Percentiles rank a stretch among this genome's conserved stretches.
Conservation (phyloP, 1,140 invertebrate species). For the Drosophila paulistorum region DNA sequence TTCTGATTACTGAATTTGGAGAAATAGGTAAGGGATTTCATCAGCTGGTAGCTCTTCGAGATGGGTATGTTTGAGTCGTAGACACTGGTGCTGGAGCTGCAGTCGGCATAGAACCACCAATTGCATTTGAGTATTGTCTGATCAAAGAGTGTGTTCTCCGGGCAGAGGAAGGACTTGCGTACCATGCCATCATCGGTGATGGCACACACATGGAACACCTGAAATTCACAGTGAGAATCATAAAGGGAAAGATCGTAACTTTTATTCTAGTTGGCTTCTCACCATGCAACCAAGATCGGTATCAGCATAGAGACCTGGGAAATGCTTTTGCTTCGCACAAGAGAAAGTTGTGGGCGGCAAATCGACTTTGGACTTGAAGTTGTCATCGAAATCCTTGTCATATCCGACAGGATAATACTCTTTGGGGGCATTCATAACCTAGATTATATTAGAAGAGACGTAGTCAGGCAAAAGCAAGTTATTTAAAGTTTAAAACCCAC, state of each 20-base stretch:
- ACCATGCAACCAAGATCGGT: constrained; percentile 96
- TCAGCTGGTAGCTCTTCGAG: constrained; percentile 94
- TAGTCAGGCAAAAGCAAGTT: no score
- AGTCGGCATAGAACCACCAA: constrained; percentile 96
- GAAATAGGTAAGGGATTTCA: constrained; percentile 94
- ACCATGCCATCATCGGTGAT: constrained; percentile 94
- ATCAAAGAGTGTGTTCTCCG: constrained; percentile 94
- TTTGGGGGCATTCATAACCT: constrained; percentile 94
- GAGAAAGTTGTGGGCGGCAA: constrained; percentile 93
- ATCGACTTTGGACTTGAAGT: constrained; percentile 92
- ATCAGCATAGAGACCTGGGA: constrained; percentile 94
- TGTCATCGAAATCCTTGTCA: constrained; percentile 94
- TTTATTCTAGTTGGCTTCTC: neutral
- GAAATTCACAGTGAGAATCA: constrained; percentile 36
- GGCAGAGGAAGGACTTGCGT: constrained; percentile 94
- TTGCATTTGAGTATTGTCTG: constrained; percentile 95
- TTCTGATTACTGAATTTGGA: constrained; percentile 86
- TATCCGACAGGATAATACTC: constrained; percentile 94
- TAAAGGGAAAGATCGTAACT: neutral
- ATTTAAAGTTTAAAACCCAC: constrained; percentile 21
- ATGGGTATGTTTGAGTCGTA: constrained; percentile 95
- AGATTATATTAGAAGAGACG: neutral
- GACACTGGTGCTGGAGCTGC: constrained; percentile 89
- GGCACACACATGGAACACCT: constrained; percentile 95
- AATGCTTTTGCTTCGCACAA: constrained; percentile 94